A percentile compares a stretch with the other conserved stretches of the same genome.
Evolutionary conservation across 2,797 vertebrate genomes (phyloP).

Genomic region (Onychomys leucogaster): DNA sequence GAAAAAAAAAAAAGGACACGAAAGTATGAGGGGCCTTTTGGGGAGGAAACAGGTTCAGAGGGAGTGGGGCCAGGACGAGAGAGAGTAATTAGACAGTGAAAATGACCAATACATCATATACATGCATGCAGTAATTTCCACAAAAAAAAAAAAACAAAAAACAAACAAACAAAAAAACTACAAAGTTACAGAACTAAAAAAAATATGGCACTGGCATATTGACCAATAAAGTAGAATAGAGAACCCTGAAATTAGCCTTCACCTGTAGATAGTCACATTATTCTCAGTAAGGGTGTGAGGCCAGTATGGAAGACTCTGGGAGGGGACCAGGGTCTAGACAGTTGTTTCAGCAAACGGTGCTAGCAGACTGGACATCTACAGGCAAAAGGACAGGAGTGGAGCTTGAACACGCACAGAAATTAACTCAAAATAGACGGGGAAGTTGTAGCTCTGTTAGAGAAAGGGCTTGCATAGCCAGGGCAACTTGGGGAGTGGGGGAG

Average conservation of each 20-base stretch:
- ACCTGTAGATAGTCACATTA: neutral
- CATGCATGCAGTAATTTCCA: neutral
- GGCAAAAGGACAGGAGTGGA: neutral
- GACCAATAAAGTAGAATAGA: neutral
- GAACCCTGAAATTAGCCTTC: neutral
- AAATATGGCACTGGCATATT: neutral
- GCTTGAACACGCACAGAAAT: neutral
- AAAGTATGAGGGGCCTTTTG: no score
- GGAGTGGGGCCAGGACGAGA: no score
- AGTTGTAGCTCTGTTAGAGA: neutral
- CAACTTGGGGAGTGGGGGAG: no score
- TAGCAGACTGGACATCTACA: neutral
- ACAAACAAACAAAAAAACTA: no score
- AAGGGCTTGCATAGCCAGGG: neutral
- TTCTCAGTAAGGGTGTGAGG: neutral
- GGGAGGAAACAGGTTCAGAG: no score
- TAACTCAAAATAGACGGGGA: neutral
- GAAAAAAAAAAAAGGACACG: no score
- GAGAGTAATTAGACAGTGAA: neutral
- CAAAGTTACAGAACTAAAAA: neutral
- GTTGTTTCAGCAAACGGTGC: neutral
- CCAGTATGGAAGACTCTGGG: neutral
- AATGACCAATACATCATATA: neutral
- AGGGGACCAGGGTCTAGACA: neutral
- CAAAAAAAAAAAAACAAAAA: neutral